Base-by-base conservation (phyloP, 2,888 invertebrate species). In the Dicyrtomina minuta region DNA sequence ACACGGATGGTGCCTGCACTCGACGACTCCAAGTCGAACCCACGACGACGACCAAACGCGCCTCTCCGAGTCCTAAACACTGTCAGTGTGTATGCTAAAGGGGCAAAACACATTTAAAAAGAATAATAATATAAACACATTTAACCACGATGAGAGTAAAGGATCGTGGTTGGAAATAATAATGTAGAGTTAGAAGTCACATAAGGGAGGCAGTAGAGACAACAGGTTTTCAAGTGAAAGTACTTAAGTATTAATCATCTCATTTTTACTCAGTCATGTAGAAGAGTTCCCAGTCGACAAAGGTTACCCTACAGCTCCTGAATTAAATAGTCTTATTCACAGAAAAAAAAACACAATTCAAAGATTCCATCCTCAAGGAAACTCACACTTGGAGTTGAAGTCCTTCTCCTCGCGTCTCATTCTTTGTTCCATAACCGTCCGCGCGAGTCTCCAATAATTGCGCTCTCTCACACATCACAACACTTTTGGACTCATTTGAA, bases 181-280 rank as follows among this genome's bases (percentile, higher is more conserved):
- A 58, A 55, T 43, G 51, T 22, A 39, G 65, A n/a, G 39, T 20
- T 27, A 27, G 46, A 59, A n/a, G 39, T 20, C 44, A 27, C 59
- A 59, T 43, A 22, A 55, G 51, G 39, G 24, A 65, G 61, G 46
- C 6, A 43, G n/a, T n/a, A n/a, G 20, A 6, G 33, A 59, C 59
- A 67, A 67, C 68, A 51, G 61, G 68, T 68, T 68, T 68, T 68
- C 51, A 60, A 68, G 68, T 68, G 68, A 68, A 68, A 68, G 68
- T 68, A 68, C 68, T 60, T 68, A 33, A 33, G 33, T 33, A 60
- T 68, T 68, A 61, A 61, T 68, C 61, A 20, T 60, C 53, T 53
- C 60, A 39, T 60, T 68, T 66, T 60, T 46, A 53, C 51, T 68
- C 68, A 68, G 60, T 61, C 60, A 68, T 51, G 20, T 46, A 46